These are phyloP conservation scores for Peribatodes rhomboidaria DNA, from an alignment of 2,888 invertebrate species.

Conservation along the genomic window DNA sequence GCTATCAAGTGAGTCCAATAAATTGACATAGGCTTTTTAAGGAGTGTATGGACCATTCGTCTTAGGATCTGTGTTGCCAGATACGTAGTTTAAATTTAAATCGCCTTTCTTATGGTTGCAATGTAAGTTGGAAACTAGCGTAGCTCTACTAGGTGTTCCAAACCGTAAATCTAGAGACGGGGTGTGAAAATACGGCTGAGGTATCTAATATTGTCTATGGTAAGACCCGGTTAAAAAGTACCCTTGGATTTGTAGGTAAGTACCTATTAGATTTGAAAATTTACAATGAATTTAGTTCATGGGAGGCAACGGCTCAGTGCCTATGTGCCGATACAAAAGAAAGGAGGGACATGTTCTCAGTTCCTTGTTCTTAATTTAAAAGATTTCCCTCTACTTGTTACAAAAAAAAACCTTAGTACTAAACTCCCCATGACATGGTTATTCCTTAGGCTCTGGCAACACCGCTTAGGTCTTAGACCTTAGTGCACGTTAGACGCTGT, in stretches of 20 bases:
- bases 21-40: constrained; percentile 82
- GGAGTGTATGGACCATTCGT: constrained; percentile 69
- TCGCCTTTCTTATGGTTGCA: neutral
- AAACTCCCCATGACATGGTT: neutral
- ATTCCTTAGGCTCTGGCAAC: constrained; percentile 2
- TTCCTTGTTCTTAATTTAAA: no score
- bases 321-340: no score
- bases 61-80: constrained; percentile 50
- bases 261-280: no score
- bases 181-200: no score
- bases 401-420: neutral
- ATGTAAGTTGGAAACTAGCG: neutral
- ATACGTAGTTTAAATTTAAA: neutral
- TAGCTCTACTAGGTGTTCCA: no score
- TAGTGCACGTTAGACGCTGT: constrained; percentile 63
- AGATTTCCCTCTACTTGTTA: neutral
- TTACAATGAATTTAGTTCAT: no score
- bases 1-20: constrained; percentile 69
- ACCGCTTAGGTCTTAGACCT: constrained; percentile 64
- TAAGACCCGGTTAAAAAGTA: no score
- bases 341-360: no score
- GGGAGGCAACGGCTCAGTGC: no score
- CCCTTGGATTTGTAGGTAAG: no score
- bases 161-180: no score
- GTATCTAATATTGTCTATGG: no score